These are phyloP conservation scores for Hirtodrosophila cameraria DNA, from an alignment of 2,888 invertebrate genomes.

Conservation along the genomic window DNA sequence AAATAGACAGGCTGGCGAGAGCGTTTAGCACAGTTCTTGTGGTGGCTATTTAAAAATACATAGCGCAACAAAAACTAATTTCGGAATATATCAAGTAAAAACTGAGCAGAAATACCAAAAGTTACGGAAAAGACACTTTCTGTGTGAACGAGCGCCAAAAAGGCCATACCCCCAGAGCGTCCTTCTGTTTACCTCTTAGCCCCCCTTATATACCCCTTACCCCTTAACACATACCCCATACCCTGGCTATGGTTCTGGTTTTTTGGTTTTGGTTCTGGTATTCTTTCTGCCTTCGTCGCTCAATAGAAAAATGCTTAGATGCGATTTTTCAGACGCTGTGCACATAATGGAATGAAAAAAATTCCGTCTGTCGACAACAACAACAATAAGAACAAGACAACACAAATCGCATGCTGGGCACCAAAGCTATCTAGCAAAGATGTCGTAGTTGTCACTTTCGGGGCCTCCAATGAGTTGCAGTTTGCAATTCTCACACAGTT, in stretches of 20 bases:
- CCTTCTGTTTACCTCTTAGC: slow-evolving; percentile 28
- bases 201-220: neutral
- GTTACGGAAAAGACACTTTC: slow-evolving; percentile 76
- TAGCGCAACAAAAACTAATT: slow-evolving; percentile 66
- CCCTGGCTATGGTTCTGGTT: slow-evolving; percentile 2
- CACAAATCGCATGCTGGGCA: slow-evolving; percentile 68
- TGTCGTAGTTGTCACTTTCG: slow-evolving; percentile 70
- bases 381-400: slow-evolving; percentile 31
- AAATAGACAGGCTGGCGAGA: slow-evolving; percentile 76
- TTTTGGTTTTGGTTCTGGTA: slow-evolving; percentile 28
- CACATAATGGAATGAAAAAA: slow-evolving; percentile 83
- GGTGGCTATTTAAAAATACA: slow-evolving; percentile 71
- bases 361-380: slow-evolving; percentile 80
- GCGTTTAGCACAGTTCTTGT: slow-evolving; percentile 76
- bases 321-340: slow-evolving; percentile 71
- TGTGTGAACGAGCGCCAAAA: slow-evolving; percentile 78
- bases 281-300: slow-evolving; percentile 51
- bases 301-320: slow-evolving; percentile 79
- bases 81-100: slow-evolving; percentile 76
- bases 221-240: neutral
- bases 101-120: slow-evolving; percentile 73
- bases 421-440: slow-evolving; percentile 56
- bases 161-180: slow-evolving; percentile 63
- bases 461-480: slow-evolving; percentile 77
- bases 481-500: slow-evolving; percentile 68